These are phyloP conservation scores for Sebastes melanostomus DNA, from an alignment of 2,797 vertebrate genomes.

Conservation along the genomic window DNA sequence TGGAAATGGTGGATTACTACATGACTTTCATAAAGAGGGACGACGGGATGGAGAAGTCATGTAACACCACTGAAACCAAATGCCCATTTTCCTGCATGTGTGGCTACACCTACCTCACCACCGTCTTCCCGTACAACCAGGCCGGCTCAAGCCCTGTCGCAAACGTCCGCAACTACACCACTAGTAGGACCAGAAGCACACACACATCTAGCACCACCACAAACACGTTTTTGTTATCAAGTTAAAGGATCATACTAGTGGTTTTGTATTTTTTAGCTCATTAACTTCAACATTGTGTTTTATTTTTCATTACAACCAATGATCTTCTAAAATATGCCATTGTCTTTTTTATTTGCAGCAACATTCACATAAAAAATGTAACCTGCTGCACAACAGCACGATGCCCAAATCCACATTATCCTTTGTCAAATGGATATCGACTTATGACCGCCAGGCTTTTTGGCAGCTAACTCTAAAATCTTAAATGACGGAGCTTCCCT, in stretches of 20 bases:
- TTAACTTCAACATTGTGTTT: background rate
- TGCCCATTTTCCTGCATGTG: slow-evolving; percentile 88
- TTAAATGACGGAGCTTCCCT: background rate
- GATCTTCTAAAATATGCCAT: background rate
- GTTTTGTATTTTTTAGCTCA: background rate
- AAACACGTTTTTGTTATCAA: background rate
- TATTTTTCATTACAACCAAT: background rate
- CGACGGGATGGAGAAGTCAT: slow-evolving; percentile 87
- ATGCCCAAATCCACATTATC: background rate
- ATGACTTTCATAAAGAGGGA: slow-evolving; percentile 90
- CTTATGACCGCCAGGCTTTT: background rate
- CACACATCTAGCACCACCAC: background rate
- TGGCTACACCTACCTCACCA: slow-evolving; percentile 90
- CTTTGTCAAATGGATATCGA: background rate
- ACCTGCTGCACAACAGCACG: background rate
- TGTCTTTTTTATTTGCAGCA: background rate
- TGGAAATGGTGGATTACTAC: slow-evolving; percentile 85
- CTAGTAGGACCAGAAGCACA: slow-evolving; percentile 77
- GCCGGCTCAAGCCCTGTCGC: slow-evolving; percentile 88
- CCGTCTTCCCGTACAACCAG: slow-evolving; percentile 89
- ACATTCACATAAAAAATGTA: background rate
- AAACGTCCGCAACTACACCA: slow-evolving; percentile 88
- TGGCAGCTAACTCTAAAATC: background rate
- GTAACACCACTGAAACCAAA: slow-evolving; percentile 87
- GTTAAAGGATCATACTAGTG: background rate